These are phyloP conservation scores for Argentina silus DNA, from an alignment of 2,797 vertebrate species.

Conservation along the genomic window DNA sequence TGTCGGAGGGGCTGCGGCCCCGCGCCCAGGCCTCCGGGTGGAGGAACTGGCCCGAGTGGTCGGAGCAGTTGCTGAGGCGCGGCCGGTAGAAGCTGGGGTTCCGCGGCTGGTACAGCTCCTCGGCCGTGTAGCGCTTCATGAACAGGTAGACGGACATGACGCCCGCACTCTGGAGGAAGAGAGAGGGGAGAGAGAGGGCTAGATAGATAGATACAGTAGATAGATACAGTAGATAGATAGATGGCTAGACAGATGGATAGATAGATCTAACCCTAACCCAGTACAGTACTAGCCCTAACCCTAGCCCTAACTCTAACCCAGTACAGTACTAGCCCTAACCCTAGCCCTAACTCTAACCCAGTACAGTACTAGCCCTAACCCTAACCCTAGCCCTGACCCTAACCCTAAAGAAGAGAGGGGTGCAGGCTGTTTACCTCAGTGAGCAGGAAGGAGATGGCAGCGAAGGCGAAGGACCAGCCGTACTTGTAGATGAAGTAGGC, in stretches of 20 bases:
- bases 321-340: no score
- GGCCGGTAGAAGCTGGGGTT: conserved; percentile 87
- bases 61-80: conserved; percentile 91
- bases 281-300: no score
- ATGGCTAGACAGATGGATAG: no score
- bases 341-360: no score
- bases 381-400: no score
- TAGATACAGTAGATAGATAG: no score
- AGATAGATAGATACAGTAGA: background rate
- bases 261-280: no score
- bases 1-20: conserved; percentile 87
- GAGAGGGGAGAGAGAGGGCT: no score
- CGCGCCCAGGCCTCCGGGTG: conserved; percentile 87
- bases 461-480: conserved; percentile 91
- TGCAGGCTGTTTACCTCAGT: conserved; percentile 82
- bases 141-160: conserved; percentile 95
- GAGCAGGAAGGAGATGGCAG: conserved; percentile 91
- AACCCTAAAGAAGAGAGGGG: no score
- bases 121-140: conserved; percentile 92
- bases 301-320: no score
- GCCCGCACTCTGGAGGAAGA: conserved; percentile 87
- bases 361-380: no score
- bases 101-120: conserved; percentile 89
- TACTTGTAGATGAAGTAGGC: conserved; percentile 92
- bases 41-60: conserved; percentile 91